Evolutionary conservation across 2,888 invertebrate genomes (phyloP).

Genomic region (Leucania comma): DNA sequence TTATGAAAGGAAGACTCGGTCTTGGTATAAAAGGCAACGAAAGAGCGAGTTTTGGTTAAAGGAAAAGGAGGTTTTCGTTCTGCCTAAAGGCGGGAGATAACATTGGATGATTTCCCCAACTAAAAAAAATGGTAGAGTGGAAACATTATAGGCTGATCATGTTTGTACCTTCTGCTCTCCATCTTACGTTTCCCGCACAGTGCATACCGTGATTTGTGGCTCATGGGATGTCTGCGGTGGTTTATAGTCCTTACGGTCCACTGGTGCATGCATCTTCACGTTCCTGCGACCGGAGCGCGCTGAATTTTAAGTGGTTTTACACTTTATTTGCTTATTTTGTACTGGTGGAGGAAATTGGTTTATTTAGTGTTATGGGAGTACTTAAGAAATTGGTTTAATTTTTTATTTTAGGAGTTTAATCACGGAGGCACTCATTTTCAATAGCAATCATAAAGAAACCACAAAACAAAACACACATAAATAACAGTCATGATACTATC

Average conservation of each 20-base stretch:
- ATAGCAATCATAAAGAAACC: too few species aligned
- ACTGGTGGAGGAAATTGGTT: conserved; percentile 19
- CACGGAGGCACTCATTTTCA: neutral
- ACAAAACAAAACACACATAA: too few species aligned
- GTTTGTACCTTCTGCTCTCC: conserved; percentile 25
- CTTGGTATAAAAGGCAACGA: too few species aligned
- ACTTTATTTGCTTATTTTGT: conserved; percentile 11
- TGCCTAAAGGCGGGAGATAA: too few species aligned
- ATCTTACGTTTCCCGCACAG: neutral
- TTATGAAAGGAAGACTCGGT: too few species aligned
- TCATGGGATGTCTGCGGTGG: conserved; percentile 52
- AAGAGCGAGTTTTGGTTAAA: too few species aligned
- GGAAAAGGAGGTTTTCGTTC: too few species aligned
- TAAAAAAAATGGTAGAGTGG: too few species aligned
- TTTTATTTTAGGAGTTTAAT: neutral
- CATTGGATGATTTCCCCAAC: too few species aligned
- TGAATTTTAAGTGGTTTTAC: conserved; percentile 52
- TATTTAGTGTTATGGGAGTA: neutral
- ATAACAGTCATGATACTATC: too few species aligned
- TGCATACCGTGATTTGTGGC: conserved; percentile 58
- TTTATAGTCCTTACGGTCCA: conserved; percentile 56
- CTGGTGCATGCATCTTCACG: conserved; percentile 56
- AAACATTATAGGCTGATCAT: neutral
- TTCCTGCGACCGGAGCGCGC: conserved; percentile 16
- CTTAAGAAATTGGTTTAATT: neutral